Evolutionary conservation across 2,797 vertebrate species (phyloP).

Genomic region (Myotis myotis): DNA sequence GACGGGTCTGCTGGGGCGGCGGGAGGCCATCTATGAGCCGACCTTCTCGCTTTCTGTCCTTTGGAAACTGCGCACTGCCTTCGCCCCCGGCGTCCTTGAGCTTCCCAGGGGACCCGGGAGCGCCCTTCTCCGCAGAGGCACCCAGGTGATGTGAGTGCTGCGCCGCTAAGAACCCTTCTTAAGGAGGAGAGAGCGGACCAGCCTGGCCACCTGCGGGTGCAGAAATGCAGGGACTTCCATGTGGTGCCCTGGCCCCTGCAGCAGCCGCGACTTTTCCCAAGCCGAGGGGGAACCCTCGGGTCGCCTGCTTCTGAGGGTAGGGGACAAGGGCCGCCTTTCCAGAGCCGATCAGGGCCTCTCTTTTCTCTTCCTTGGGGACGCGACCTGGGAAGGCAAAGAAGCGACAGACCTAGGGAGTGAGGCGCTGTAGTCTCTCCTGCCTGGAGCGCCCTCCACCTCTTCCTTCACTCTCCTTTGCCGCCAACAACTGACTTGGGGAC

Average conservation of each 20-base stretch:
- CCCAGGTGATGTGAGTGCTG: not conserved
- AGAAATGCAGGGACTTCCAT: not conserved
- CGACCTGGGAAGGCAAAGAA: not conserved
- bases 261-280: not conserved
- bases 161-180: not conserved
- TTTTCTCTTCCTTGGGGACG: not conserved
- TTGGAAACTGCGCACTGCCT: conserved; percentile 59
- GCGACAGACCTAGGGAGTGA: not conserved
- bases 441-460: not conserved
- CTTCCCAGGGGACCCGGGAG: not conserved
- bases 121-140: not conserved
- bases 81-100: not conserved
- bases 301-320: not conserved
- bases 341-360: not conserved
- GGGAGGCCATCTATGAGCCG: not conserved
- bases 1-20: not conserved
- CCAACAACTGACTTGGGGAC: not conserved
- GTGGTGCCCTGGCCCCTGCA: not conserved
- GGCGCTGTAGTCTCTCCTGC: not conserved
- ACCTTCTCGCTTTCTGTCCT: conserved; percentile 47
- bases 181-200: too few relatives aligned
- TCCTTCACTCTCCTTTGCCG: not conserved
- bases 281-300: not conserved
- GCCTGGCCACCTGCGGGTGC: not conserved
- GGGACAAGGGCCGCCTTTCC: too few relatives aligned